A percentile compares a stretch with the other conserved stretches of the same genome.
Evolutionary conservation across 2,797 vertebrate species (phyloP).

Genomic region (Crocodylus rhombifer): DNA sequence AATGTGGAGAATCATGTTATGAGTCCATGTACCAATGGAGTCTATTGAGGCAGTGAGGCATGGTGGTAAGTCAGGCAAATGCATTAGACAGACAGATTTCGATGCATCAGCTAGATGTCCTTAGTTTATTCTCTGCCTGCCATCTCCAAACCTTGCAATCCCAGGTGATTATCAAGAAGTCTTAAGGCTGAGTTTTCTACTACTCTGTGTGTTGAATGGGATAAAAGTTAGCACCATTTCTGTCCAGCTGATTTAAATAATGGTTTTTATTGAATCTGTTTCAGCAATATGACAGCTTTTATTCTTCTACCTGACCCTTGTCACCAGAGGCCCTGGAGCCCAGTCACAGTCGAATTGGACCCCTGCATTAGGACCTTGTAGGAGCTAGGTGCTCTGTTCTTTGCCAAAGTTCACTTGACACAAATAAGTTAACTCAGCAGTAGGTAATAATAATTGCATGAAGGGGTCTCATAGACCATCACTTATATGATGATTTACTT

Average conservation of each 20-base stretch:
- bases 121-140: slow-evolving; percentile 36
- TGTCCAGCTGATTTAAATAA: slow-evolving; percentile 25
- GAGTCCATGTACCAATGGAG: slow-evolving; percentile 61
- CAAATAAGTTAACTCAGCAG: neutral
- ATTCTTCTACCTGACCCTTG: slow-evolving; percentile 18
- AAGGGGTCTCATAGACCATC: neutral
- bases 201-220: slow-evolving; percentile 32
- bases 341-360: neutral
- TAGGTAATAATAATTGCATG: neutral
- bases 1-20: slow-evolving; percentile 49
- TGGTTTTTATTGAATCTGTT: slow-evolving; percentile 44
- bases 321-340: slow-evolving; percentile 17
- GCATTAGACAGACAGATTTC: slow-evolving; percentile 42
- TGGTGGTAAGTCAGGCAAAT: slow-evolving; percentile 57
- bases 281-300: slow-evolving; percentile 7
- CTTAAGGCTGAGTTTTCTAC: slow-evolving; percentile 37
- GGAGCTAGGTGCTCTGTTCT: neutral
- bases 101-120: slow-evolving; percentile 37
- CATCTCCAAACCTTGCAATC: slow-evolving; percentile 38
- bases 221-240: slow-evolving; percentile 22
- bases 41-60: slow-evolving; percentile 49
- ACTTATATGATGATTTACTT: slow-evolving; percentile 16
- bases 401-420: slow-evolving; percentile 18
- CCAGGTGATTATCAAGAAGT: neutral
- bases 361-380: slow-evolving; percentile 13